A percentile compares a stretch with the other conserved stretches of the same genome.
phyloP scores from a whole-genome alignment of 2,888 invertebrate species.

The Eupsilia transversa region DNA sequence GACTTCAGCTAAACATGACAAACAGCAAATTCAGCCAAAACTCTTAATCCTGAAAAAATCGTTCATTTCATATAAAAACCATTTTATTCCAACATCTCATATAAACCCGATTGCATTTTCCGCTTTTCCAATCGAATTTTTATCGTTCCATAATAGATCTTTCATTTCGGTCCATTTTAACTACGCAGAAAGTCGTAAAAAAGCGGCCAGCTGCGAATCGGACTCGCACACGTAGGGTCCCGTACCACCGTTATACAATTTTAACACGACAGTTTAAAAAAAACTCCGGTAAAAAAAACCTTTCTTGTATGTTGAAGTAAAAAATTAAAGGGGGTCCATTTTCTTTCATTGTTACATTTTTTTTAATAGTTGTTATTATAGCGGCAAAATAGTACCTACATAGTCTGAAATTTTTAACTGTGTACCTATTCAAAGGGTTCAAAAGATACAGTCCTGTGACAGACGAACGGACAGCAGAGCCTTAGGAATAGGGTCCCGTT shows the following conservation, averaged over 20 bases:
- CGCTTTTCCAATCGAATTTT: slow-evolving; percentile 66
- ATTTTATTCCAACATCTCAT: slow-evolving; percentile 65
- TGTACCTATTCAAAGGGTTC: neutral
- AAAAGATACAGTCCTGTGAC: neutral
- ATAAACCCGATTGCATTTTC: slow-evolving; percentile 66
- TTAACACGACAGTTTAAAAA: neutral
- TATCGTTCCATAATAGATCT: slow-evolving; percentile 68
- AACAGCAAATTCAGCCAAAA: neutral
- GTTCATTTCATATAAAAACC: slow-evolving; percentile 53
- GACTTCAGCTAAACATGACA: neutral
- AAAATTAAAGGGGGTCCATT: no score
- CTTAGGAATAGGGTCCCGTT: neutral
- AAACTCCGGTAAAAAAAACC: no score
- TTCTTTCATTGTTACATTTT: no score
- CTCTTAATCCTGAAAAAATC: slow-evolving; percentile 37
- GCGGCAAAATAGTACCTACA: no score
- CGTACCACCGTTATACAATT: neutral
- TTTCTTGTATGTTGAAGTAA: no score
- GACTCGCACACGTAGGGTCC: neutral
- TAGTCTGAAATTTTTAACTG: neutral
- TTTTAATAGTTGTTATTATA: neutral
- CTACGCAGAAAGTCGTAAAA: slow-evolving; percentile 62
- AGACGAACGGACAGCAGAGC: neutral
- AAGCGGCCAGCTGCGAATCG: neutral
- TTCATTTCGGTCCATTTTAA: slow-evolving; percentile 65